Conservation (phyloP, 2,797 vertebrate species). For the Craterocephalus amniculus region DNA sequence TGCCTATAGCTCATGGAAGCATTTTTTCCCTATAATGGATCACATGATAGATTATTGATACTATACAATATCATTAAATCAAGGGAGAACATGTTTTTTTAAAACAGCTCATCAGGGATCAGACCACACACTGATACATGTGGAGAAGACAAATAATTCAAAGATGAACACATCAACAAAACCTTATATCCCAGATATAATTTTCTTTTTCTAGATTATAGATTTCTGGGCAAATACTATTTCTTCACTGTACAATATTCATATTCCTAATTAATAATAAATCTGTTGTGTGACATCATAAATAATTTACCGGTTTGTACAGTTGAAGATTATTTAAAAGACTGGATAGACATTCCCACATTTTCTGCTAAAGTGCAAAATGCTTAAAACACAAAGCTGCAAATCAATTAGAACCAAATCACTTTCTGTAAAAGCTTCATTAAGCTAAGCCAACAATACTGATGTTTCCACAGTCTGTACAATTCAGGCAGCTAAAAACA, state of each 20-base stretch:
- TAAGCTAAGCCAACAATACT: slow-evolving; percentile 13
- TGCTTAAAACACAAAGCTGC: slow-evolving; percentile 52
- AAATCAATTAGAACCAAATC: slow-evolving; percentile 15
- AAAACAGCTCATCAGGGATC: slow-evolving; percentile 12
- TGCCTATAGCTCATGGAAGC: slow-evolving; percentile 3
- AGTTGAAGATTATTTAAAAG: slow-evolving; percentile 23
- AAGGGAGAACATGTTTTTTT: not conserved
- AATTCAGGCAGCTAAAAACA: not conserved
- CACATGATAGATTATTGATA: slow-evolving; percentile 25
- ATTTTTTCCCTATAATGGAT: slow-evolving; percentile 10
- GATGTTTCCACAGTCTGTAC: not conserved
- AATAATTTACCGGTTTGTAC: slow-evolving; percentile 30
- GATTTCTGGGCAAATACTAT: slow-evolving; percentile 44
- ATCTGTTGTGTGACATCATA: slow-evolving; percentile 38
- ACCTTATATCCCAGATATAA: slow-evolving; percentile 28
- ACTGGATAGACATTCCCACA: slow-evolving; percentile 36
- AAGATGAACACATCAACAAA: slow-evolving; percentile 28
- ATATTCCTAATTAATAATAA: slow-evolving; percentile 22
- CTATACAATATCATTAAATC: slow-evolving; percentile 22
- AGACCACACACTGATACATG: slow-evolving; percentile 10
- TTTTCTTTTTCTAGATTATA: slow-evolving; percentile 25
- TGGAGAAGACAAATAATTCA: slow-evolving; percentile 19
- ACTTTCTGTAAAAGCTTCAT: slow-evolving; percentile 23
- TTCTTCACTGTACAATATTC: slow-evolving; percentile 50
- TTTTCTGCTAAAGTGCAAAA: slow-evolving; percentile 75